Conservation (phyloP, 2,113 vertebrate genomes). For the Oriolus oriolus region DNA sequence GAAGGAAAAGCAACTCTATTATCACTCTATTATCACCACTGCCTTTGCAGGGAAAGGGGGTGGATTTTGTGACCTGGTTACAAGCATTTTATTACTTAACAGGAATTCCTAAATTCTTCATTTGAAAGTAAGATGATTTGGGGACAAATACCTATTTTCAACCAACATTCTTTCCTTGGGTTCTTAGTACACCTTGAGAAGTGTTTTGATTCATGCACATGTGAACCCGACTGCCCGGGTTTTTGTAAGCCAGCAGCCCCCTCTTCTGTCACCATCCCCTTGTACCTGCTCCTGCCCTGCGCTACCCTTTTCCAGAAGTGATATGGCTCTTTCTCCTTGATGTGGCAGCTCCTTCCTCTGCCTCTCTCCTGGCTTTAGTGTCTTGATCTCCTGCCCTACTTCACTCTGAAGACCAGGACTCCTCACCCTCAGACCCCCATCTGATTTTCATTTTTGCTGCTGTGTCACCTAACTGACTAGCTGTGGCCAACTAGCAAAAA, state of each 20-base stretch:
- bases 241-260: background rate
- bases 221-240: background rate
- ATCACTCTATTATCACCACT: background rate
- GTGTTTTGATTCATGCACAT: background rate
- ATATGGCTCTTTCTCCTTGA: rapidly evolving
- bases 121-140: background rate
- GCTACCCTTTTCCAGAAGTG: background rate
- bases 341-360: background rate
- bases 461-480: background rate
- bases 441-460: background rate
- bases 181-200: background rate
- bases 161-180: background rate
- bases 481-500: background rate
- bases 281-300: background rate
- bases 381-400: background rate
- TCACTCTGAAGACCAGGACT: background rate
- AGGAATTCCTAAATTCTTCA: background rate
- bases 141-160: background rate
- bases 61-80: background rate
- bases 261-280: background rate
- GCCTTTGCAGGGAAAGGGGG: background rate
- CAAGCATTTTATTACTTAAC: background rate
- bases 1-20: background rate
- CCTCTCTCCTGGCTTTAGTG: background rate
- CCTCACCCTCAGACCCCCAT: background rate